Base-by-base conservation (phyloP, 1,140 invertebrate species). In the Drosophila saltans region DNA sequence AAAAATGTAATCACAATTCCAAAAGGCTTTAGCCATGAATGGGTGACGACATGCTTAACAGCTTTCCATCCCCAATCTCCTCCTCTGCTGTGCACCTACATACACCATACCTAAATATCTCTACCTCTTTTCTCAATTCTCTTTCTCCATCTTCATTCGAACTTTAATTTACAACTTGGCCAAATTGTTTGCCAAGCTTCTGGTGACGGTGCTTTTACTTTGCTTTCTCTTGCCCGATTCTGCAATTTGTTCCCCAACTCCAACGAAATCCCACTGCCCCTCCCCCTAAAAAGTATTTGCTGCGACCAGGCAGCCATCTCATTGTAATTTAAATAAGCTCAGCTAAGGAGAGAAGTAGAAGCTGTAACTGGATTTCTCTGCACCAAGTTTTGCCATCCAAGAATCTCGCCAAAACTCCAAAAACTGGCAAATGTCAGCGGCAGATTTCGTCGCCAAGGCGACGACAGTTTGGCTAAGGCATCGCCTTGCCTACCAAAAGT, bases 241-340 rank as follows among this genome's bases (percentile, higher is more conserved):
- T 43, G 56, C 66, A 71, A 80, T 64, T 66, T 80, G 64, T 67
- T 64, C 60, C 71, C 28, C 28, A 0, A 2, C 28, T 30, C 28
- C 16, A 16, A 0, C 16, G 16, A 16, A 16, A 16, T 16, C 16
- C 28, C 28, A 30, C 28, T 4, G 4, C 4, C 33, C 33, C 1
- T 36, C 3, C 33, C 33, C 6, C 6, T 7, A 36, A 45, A 62
- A 56, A 80, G 68, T 63, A 75, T 75, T 71, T 61, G 45, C 45
- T 52, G 69, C 66, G 63, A 63, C 66, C 66, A 57, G 66, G 71
- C 52, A 70, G 67, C 78, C 66, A 66, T 69, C 83, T 83, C 71
- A 88, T 89, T 88, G 83, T 88, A 88, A 88, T 88, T 88, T 88
- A 88, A 88, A 88, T 89, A 89, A 83, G 83, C 76, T 72, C 8